These are phyloP conservation scores for Meandrina meandrites DNA, from an alignment of 92 coral and sea anemone genomes.

Conservation along the genomic window DNA sequence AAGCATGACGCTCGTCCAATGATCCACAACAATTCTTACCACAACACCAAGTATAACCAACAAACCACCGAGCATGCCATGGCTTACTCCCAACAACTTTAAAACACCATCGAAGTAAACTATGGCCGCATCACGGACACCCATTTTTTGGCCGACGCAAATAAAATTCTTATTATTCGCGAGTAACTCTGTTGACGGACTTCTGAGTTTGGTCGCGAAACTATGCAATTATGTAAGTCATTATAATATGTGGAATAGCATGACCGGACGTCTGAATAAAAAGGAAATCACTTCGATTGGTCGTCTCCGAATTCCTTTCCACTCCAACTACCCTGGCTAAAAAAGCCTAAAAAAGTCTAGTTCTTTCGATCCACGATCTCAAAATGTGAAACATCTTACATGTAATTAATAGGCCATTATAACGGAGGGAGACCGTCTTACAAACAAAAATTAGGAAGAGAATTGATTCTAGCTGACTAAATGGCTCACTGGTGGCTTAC, in stretches of 20 bases:
- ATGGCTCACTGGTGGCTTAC: no score
- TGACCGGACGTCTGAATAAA: not conserved
- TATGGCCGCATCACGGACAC: conserved; percentile 26
- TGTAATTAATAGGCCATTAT: no score
- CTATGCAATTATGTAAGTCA: not conserved
- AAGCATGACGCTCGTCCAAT: conserved; percentile 66
- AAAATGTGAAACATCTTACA: not conserved
- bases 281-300: no score
- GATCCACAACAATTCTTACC: conserved; percentile 59
- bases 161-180: not conserved
- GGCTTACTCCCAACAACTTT: conserved; percentile 53
- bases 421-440: no score
- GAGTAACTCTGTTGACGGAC: not conserved
- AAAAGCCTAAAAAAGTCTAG: not conserved
- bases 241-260: not conserved
- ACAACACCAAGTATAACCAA: conserved; percentile 54
- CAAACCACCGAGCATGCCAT: conserved; percentile 58
- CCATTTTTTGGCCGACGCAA: not conserved
- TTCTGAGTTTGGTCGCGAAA: not conserved
- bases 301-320: not conserved
- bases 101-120: conserved; percentile 39
- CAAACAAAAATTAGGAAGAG: no score
- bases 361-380: not conserved
- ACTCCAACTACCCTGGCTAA: not conserved
- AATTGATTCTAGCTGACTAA: no score